phyloP scores from a whole-genome alignment of 53 echinoderm and acorn worm genomes.

The Echinometra lucunter region DNA sequence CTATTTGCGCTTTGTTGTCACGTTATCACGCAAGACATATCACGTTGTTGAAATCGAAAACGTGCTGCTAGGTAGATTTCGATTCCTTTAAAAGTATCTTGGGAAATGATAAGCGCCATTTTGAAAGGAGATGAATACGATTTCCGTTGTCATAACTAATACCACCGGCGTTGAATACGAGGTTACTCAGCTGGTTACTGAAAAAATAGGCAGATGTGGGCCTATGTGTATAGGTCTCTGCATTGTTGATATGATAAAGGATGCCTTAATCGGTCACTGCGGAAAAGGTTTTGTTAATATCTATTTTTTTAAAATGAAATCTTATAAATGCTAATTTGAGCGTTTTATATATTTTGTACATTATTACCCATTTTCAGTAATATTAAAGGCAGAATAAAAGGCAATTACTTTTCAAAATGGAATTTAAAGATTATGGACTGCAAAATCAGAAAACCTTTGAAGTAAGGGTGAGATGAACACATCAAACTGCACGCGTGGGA shows the following conservation, averaged over 20 bases:
- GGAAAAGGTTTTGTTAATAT: too few species aligned
- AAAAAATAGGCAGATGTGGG: neutral
- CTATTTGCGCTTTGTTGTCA: neutral
- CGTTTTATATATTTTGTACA: too few species aligned
- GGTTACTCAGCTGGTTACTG: neutral
- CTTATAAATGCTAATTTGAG: too few species aligned
- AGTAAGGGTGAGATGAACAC: neutral
- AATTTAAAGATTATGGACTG: too few species aligned
- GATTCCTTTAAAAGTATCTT: neutral
- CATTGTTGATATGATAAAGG: too few species aligned
- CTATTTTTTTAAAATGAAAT: too few species aligned
- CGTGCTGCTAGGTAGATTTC: slow-evolving; percentile 12
- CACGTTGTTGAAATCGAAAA: neutral
- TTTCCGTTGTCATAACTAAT: neutral
- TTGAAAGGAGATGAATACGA: neutral
- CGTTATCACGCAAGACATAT: slow-evolving; percentile 23
- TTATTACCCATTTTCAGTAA: too few species aligned
- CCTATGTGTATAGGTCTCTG: neutral
- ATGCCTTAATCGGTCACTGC: too few species aligned
- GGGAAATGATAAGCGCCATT: slow-evolving; percentile 16
- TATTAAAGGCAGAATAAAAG: too few species aligned
- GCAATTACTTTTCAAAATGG: too few species aligned
- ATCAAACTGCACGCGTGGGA: neutral
- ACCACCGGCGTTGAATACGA: neutral
- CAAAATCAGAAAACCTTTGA: too few species aligned